Evolutionary conservation across 2,113 vertebrate genomes (phyloP), one percentile per base, ranked within the genome.

Genomic region (Saguinus midas): DNA sequence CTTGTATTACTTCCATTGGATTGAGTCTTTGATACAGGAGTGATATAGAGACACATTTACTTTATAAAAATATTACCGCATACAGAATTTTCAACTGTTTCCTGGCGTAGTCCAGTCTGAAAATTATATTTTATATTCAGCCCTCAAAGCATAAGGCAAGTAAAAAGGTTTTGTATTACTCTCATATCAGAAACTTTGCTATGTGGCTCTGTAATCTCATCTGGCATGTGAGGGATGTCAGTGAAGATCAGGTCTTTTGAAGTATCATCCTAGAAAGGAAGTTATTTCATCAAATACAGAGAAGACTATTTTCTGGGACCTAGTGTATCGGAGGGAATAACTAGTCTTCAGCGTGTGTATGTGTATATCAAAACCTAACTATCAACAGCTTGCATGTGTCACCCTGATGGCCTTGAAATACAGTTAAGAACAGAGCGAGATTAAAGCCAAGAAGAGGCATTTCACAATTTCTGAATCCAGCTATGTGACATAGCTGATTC

Each of bases 51-150:
- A 84, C 17, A 21, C 1, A 78, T 35, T 72, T 87, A 35, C 58
- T 70, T 76, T 90, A 52, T 29, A 29, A 61, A 95, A 96, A 64
- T 18, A 89, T 96, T 87, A 70, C 12, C 20, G 17, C 21, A 14
- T 55, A 25, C 37, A 86, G 83, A 96, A 90, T 94, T 92, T 94
- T 68, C 29, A 88, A 7, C 11, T 92, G 6, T 11, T 68, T 97
- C 87, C 11, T 79, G 50, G 40, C 61, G 43, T 75, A 68, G 14
- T 35, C 45, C 0, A 86, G 16, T n/a, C 35, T 70, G 40, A 20
- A 88, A 81, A 86, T 66, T 78, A 1, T 4, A 55, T 70, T 68
- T 94, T 81, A 8, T 48, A 86, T 79, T 92, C 50, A 93, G 10
- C 3, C 10, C 52, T 27, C 4, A 5, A 48, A 70, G 55, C 37